Percentiles rank a stretch among this genome's conserved stretches.
Evolutionary conservation across 1,140 invertebrate genomes (phyloP).

Genomic region (Cherax quadricarinatus): DNA sequence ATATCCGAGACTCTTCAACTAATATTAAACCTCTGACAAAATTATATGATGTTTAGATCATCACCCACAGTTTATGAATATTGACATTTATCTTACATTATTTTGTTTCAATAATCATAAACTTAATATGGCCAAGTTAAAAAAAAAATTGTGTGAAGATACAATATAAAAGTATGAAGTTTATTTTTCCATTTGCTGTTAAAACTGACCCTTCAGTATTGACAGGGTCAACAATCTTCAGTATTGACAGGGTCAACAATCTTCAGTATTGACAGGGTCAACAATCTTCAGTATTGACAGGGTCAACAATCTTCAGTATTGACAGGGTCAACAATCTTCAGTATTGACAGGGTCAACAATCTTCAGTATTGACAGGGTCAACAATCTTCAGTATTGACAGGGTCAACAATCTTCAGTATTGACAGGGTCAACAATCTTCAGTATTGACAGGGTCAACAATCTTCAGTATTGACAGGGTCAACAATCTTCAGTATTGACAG

Average conservation of each 20-base stretch:
- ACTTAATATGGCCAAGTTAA: not conserved
- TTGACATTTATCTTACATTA: constrained; percentile 13
- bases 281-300: not conserved
- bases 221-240: not conserved
- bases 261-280: too few relatives aligned
- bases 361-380: not conserved
- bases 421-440: not conserved
- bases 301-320: not conserved
- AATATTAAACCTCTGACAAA: not conserved
- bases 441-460: too few relatives aligned
- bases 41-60: not conserved
- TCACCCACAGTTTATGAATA: constrained; percentile 14
- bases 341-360: not conserved
- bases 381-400: too few relatives aligned
- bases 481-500: not conserved
- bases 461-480: too few relatives aligned
- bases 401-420: not conserved
- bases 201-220: not conserved
- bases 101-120: constrained; percentile 29
- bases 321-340: too few relatives aligned
- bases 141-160: constrained; percentile 20
- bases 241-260: too few relatives aligned
- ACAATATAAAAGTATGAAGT: constrained; percentile 42
- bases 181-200: not conserved
- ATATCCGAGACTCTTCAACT: not conserved